Conservation (phyloP, 2,113 vertebrate genomes). For the Melanerpes formicivorus region DNA sequence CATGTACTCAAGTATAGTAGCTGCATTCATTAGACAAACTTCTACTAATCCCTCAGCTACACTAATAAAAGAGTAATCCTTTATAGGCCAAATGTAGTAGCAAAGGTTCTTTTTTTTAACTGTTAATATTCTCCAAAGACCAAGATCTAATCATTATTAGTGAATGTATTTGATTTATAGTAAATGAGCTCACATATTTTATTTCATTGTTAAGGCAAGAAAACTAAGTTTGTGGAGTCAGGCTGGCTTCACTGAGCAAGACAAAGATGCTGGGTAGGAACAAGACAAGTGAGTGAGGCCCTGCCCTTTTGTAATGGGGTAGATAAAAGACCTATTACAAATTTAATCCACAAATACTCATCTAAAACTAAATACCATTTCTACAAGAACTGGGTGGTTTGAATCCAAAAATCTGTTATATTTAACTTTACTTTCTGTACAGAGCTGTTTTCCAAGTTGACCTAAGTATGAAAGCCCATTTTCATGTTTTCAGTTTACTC, state of each 20-base stretch:
- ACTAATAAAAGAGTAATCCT: constrained; percentile 72
- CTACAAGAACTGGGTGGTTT: neutral
- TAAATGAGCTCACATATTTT: neutral
- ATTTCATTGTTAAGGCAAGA: neutral
- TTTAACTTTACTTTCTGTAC: neutral
- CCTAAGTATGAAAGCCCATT: neutral
- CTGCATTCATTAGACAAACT: constrained; percentile 76
- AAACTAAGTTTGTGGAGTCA: neutral
- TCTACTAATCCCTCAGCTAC: constrained; percentile 70
- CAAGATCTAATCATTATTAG: constrained; percentile 26
- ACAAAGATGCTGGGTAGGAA: neutral
- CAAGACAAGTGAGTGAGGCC: neutral
- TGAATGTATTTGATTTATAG: constrained; percentile 31
- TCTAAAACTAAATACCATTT: neutral
- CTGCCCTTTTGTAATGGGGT: neutral
- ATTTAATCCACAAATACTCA: neutral
- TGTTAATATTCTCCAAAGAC: constrained; percentile 30
- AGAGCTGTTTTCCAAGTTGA: neutral
- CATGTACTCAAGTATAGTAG: constrained; percentile 75
- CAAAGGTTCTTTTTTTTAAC: constrained; percentile 57
- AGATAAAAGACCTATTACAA: neutral
- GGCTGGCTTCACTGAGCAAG: neutral
- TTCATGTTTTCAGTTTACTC: constrained; percentile 12
- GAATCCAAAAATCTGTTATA: neutral
- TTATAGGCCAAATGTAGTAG: constrained; percentile 31